Evolutionary conservation across 2,113 vertebrate genomes (phyloP).

Genomic region (Addax nasomaculatus): DNA sequence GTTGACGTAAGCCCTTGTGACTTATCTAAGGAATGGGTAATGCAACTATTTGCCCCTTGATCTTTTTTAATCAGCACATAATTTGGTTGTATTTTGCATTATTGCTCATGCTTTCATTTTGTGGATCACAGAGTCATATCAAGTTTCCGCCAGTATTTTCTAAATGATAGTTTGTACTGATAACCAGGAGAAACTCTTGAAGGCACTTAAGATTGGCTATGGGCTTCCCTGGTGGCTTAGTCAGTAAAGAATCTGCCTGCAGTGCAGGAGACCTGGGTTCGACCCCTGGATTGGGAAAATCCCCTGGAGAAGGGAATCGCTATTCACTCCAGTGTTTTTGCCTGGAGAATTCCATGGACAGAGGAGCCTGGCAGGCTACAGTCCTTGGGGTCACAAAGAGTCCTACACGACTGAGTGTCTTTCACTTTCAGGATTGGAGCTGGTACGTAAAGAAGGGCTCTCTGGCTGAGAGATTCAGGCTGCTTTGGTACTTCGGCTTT

Average conservation of each 20-base stretch:
- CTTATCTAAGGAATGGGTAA: neutral
- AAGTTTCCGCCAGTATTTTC: neutral
- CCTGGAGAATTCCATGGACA: neutral
- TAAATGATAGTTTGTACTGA: neutral
- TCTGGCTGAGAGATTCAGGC: neutral
- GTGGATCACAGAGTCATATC: neutral
- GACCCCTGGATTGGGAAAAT: neutral
- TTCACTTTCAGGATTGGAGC: neutral
- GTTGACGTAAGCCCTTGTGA: neutral
- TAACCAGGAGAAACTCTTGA: neutral
- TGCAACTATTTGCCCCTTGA: neutral
- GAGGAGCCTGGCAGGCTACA: neutral
- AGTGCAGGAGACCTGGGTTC: neutral
- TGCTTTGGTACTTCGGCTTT: neutral
- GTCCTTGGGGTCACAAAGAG: neutral
- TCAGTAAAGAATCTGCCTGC: neutral
- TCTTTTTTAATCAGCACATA: neutral
- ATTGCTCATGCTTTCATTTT: neutral
- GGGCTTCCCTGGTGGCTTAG: neutral
- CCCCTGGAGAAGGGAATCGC: neutral
- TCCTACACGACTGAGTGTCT: neutral
- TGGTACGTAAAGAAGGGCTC: neutral
- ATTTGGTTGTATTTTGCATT: slow-evolving; percentile 18
- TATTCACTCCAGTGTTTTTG: neutral
- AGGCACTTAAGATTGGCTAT: neutral